These are phyloP conservation scores for Austrolebias charrua DNA, from an alignment of 2,797 vertebrate genomes.

Conservation along the genomic window DNA sequence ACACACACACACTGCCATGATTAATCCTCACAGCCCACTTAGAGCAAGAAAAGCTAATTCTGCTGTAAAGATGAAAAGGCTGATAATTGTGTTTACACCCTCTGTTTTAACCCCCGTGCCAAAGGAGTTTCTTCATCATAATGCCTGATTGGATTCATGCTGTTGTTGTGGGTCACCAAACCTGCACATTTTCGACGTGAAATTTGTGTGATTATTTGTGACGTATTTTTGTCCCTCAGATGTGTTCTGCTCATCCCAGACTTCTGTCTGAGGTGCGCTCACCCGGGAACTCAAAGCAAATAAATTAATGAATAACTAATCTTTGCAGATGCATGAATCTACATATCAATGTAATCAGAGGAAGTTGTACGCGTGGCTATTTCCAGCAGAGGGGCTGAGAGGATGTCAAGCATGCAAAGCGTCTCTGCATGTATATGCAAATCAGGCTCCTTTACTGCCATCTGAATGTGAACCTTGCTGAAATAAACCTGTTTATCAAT, in stretches of 20 bases:
- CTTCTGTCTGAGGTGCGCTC: conserved; percentile 70
- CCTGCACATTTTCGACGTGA: conserved; percentile 46
- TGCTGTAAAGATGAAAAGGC: conserved; percentile 65
- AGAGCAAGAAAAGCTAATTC: conserved; percentile 57
- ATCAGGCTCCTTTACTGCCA: conserved; percentile 65
- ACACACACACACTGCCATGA: conserved; percentile 61
- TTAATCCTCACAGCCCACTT: conserved; percentile 68
- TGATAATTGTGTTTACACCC: conserved; percentile 64
- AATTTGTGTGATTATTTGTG: conserved; percentile 54
- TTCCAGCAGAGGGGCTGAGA: conserved; percentile 76
- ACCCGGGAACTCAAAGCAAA: conserved; percentile 74
- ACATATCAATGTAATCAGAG: conserved; percentile 81
- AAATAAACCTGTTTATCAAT: conserved; percentile 60
- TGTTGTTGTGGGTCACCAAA: conserved; percentile 53
- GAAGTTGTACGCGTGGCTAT: conserved; percentile 77
- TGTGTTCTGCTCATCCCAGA: conserved; percentile 63
- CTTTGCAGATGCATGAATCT: conserved; percentile 79
- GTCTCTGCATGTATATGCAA: conserved; percentile 77
- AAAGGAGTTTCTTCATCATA: conserved; percentile 44
- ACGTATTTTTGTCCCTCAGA: conserved; percentile 45
- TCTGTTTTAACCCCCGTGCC: conserved; percentile 63
- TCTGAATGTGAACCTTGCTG: conserved; percentile 64
- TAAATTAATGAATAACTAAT: conserved; percentile 80
- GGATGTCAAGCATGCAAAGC: conserved; percentile 78
- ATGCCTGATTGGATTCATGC: conserved; percentile 30